phyloP scores from a whole-genome alignment of 1,140 invertebrate genomes.

The Calycopis cecrops region DNA sequence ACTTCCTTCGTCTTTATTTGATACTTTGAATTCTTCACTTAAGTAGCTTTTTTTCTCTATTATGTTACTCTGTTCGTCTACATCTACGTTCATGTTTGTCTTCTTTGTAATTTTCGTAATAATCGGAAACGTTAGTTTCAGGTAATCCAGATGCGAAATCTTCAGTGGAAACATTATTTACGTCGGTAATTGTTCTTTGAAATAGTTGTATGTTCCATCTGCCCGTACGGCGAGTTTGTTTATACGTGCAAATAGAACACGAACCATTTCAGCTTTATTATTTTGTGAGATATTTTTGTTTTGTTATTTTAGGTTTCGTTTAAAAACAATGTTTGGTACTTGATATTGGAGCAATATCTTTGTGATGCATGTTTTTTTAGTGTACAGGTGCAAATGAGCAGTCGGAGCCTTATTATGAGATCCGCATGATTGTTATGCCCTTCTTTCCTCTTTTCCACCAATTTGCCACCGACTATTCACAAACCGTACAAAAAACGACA shows the following conservation, averaged over 20 bases:
- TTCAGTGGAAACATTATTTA: conserved; percentile 3
- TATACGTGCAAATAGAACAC: background rate
- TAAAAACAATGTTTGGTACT: no score
- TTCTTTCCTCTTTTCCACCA: no score
- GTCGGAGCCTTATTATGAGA: no score
- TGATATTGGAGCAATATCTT: no score
- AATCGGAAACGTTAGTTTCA: background rate
- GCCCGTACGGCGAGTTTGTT: background rate
- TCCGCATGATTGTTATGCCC: no score
- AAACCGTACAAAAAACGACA: no score
- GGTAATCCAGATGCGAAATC: background rate
- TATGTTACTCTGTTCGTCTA: background rate
- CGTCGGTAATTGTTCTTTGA: conserved; percentile 5
- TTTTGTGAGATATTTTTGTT: background rate
- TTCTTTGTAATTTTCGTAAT: no score
- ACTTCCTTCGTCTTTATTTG: conserved; percentile 6
- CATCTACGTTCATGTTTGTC: background rate
- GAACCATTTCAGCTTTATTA: background rate
- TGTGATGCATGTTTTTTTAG: no score
- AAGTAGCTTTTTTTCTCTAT: background rate
- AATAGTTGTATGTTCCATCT: conserved; percentile 1
- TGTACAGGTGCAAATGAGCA: no score
- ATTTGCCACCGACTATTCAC: no score
- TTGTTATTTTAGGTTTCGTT: background rate
- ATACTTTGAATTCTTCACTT: background rate